Conservation (phyloP, 2,888 invertebrate species). For the Drosophila melanosoma region DNA sequence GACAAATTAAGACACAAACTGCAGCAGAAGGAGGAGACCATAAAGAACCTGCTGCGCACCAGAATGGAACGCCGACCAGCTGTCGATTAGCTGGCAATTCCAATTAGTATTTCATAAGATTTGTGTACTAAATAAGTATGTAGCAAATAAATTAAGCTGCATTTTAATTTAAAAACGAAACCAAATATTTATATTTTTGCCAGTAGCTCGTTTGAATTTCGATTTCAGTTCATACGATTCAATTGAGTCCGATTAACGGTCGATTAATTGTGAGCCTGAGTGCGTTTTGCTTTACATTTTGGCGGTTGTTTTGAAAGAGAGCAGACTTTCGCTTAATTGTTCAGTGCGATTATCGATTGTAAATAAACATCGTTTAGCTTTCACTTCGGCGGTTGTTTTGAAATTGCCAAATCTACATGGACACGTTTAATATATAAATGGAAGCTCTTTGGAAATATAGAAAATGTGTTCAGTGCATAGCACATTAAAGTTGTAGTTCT, state of each 20-base stretch:
- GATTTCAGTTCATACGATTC: background rate
- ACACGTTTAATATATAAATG: background rate
- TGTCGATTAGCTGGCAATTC: constrained; percentile 45
- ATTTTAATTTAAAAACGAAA: background rate
- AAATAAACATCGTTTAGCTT: background rate
- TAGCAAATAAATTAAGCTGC: background rate
- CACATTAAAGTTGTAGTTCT: background rate
- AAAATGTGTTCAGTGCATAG: background rate
- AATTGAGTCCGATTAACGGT: background rate
- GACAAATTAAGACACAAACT: constrained; percentile 81
- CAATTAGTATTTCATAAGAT: background rate
- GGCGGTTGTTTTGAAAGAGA: background rate
- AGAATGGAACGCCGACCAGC: constrained; percentile 71
- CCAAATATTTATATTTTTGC: background rate
- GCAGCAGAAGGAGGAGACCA: constrained; percentile 84
- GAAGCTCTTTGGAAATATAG: background rate
- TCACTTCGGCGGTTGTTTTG: background rate
- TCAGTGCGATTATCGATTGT: background rate
- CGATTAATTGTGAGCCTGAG: background rate
- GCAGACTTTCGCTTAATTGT: background rate
- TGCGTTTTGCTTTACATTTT: background rate
- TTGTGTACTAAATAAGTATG: background rate
- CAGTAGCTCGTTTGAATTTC: background rate
- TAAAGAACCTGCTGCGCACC: constrained; percentile 79
- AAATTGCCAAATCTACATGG: background rate